phyloP scores from a whole-genome alignment of 2,888 invertebrate species.

The Andricus quercusramuli region DNA sequence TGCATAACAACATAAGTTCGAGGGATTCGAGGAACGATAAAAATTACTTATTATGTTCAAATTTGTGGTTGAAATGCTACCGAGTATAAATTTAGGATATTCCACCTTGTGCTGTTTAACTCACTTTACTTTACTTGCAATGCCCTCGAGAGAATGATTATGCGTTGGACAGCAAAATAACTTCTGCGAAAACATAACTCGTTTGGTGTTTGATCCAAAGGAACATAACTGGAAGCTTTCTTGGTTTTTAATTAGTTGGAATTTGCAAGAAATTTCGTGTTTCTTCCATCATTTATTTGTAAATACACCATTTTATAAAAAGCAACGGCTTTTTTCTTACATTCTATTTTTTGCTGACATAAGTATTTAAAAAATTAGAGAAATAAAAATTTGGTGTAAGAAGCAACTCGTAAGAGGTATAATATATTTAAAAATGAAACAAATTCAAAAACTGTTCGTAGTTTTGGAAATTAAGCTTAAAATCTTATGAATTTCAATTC shows the following conservation, averaged over 20 bases:
- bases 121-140: not conserved
- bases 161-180: not conserved
- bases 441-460: no score
- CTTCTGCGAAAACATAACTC: not conserved
- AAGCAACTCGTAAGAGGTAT: no score
- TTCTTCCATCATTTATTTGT: no score
- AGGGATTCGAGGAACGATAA: not conserved
- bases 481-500: no score
- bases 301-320: no score
- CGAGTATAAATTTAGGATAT: not conserved
- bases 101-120: not conserved
- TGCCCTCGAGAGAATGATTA: not conserved
- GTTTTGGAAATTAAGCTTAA: no score
- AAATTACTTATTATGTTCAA: not conserved
- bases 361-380: no score
- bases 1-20: not conserved
- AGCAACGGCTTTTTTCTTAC: no score
- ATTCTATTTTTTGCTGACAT: no score
- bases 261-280: not conserved
- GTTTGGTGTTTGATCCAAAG: not conserved
- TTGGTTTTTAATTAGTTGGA: not conserved
- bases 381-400: no score
- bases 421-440: no score
- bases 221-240: not conserved
- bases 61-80: not conserved